phyloP scores from a whole-genome alignment of 2,888 invertebrate species.

The Ennomos quercinarius region DNA sequence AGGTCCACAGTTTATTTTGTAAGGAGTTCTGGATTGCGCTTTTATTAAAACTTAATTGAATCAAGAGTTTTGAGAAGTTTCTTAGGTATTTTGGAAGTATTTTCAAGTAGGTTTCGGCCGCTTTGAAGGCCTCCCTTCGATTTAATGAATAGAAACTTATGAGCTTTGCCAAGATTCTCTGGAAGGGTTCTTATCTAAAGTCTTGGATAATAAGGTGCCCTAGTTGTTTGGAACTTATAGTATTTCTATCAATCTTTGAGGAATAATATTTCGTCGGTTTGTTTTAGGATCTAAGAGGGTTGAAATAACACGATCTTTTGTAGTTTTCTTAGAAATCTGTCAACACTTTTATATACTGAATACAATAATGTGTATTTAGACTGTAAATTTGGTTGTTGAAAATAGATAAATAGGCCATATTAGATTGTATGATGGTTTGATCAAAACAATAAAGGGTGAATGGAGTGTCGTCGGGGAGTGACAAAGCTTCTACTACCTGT shows the following conservation, averaged over 20 bases:
- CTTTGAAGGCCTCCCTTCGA: slow-evolving; percentile 25
- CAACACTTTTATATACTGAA: slow-evolving; percentile 54
- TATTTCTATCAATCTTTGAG: too few species aligned
- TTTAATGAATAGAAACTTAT: slow-evolving; percentile 20
- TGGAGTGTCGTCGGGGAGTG: slow-evolving; percentile 47
- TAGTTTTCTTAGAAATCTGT: slow-evolving; percentile 9
- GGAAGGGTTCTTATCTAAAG: background rate
- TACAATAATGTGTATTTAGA: slow-evolving; percentile 53
- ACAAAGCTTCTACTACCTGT: slow-evolving; percentile 50
- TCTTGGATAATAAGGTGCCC: too few species aligned
- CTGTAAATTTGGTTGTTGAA: slow-evolving; percentile 46
- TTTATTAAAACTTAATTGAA: slow-evolving; percentile 60
- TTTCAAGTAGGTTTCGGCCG: slow-evolving; percentile 28
- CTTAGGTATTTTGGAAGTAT: slow-evolving; percentile 37
- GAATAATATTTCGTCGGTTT: too few species aligned
- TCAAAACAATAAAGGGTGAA: slow-evolving; percentile 51
- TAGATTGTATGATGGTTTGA: slow-evolving; percentile 40
- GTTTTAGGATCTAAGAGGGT: too few species aligned
- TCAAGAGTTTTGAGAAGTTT: slow-evolving; percentile 40
- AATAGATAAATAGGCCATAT: slow-evolving; percentile 29
- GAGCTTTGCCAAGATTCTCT: background rate
- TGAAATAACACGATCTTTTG: too few species aligned
- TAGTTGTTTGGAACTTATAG: too few species aligned
- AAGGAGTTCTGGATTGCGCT: slow-evolving; percentile 47
- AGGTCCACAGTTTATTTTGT: slow-evolving; percentile 49